Evolutionary conservation across 2,113 vertebrate genomes (phyloP).

Genomic region (Oryzias melastigma): DNA sequence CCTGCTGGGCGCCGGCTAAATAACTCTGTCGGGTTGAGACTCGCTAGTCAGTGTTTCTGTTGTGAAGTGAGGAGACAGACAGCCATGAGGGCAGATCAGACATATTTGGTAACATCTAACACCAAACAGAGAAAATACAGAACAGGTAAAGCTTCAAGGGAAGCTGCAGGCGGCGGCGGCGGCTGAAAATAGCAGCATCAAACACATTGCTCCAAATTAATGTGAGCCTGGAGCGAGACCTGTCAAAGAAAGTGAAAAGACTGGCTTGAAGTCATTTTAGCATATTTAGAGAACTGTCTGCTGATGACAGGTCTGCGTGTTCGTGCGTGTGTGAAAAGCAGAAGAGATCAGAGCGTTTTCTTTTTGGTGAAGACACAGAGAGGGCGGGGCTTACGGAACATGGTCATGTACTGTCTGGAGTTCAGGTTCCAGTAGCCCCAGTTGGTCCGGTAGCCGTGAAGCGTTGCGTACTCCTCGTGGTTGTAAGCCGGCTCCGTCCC

Average conservation of each 20-base stretch:
- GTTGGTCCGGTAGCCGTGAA: slow-evolving; percentile 94
- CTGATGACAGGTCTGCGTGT: slow-evolving; percentile 9
- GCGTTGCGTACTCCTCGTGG: slow-evolving; percentile 93
- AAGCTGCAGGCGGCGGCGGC: slow-evolving; percentile 12
- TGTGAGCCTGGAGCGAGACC: slow-evolving; percentile 45
- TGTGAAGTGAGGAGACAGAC: slow-evolving; percentile 21
- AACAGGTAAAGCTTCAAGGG: slow-evolving; percentile 26
- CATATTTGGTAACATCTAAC: slow-evolving; percentile 17
- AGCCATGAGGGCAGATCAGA: slow-evolving; percentile 17
- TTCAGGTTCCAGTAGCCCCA: slow-evolving; percentile 99
- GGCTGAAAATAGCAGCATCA: slow-evolving; percentile 56
- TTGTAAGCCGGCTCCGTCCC: slow-evolving; percentile 96
- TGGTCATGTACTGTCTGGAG: slow-evolving; percentile 96
- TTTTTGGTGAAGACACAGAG: too few species aligned
- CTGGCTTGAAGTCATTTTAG: slow-evolving; percentile 21
- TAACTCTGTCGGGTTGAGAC: background rate
- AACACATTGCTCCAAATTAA: slow-evolving; percentile 47
- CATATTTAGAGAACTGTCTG: slow-evolving; percentile 25
- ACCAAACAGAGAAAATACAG: slow-evolving; percentile 8
- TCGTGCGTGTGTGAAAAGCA: slow-evolving; percentile 3
- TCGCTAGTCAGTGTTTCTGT: slow-evolving; percentile 22
- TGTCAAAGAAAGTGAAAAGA: slow-evolving; percentile 52
- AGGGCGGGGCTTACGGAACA: slow-evolving; percentile 89
- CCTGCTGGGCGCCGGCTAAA: background rate
- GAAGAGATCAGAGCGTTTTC: background rate